A percentile compares a stretch with the other conserved stretches of the same genome.
These are phyloP conservation scores for Stenurella melanura DNA, from an alignment of 2,888 invertebrate genomes.

Conservation along the genomic window DNA sequence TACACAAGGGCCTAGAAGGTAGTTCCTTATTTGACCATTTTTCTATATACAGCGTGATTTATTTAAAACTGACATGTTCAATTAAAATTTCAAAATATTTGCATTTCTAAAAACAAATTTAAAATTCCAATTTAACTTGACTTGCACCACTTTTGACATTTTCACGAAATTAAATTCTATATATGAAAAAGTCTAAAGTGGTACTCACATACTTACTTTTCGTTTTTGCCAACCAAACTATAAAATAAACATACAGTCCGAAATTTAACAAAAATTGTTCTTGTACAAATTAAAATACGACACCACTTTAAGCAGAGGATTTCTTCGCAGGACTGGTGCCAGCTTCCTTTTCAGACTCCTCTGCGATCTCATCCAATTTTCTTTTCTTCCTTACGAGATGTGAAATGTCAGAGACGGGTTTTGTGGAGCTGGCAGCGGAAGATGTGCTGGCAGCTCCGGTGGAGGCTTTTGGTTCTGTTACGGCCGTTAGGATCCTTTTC, in stretches of 20 bases:
- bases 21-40: no score
- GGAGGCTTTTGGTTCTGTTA: constrained; percentile 40
- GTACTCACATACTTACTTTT: neutral
- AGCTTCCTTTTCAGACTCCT: constrained; percentile 73
- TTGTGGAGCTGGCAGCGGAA: constrained; percentile 69
- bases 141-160: no score
- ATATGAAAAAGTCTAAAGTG: neutral
- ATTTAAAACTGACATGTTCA: no score
- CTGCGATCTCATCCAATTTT: constrained; percentile 77
- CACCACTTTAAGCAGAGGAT: constrained; percentile 69
- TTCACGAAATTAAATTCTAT: neutral
- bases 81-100: no score
- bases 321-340: constrained; percentile 78
- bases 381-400: constrained; percentile 88
- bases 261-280: constrained; percentile 1
- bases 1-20: no score
- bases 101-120: no score
- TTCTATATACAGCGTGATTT: no score
- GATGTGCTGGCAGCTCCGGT: constrained; percentile 39
- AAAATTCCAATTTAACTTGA: no score
- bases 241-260: neutral
- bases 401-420: constrained; percentile 85
- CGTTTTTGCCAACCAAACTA: neutral
- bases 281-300: constrained; percentile 5
- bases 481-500: constrained; percentile 54